phyloP scores from a whole-genome alignment of 1,140 invertebrate genomes.

The Eriocheir sinensis region DNA sequence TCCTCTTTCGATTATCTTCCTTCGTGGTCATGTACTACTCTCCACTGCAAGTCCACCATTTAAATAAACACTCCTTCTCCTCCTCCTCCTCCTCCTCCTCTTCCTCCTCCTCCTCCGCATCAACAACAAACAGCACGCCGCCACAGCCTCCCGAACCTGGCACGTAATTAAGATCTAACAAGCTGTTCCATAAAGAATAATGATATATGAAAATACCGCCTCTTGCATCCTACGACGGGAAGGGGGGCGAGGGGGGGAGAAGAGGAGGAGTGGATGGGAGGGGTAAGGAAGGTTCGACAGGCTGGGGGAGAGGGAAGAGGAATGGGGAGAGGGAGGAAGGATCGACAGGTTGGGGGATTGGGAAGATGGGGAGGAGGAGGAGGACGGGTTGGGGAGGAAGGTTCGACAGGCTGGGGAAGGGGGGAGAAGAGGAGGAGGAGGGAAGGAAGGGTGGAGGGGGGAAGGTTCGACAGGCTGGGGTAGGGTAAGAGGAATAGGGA shows the following conservation, averaged over 20 bases:
- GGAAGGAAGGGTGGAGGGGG: too few species aligned
- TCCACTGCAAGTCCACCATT: neutral
- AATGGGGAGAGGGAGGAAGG: neutral
- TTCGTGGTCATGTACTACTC: conserved; percentile 2
- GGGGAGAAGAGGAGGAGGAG: too few species aligned
- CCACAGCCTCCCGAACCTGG: neutral
- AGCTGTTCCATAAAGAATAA: conserved; percentile 11
- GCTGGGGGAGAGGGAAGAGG: neutral
- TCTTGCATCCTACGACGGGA: neutral
- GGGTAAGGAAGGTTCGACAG: too few species aligned
- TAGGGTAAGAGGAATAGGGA: too few species aligned
- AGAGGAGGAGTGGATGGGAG: neutral
- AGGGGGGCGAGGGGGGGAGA: neutral
- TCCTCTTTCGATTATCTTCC: neutral
- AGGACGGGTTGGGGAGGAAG: too few species aligned
- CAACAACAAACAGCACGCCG: conserved; percentile 2
- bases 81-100: neutral
- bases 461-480: too few species aligned
- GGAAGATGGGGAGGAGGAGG: too few species aligned
- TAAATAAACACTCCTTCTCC: neutral
- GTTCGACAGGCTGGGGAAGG: too few species aligned
- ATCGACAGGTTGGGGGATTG: too few species aligned
- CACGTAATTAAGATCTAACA: conserved; percentile 17
- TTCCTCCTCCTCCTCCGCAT: neutral
- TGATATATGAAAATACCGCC: conserved; percentile 24